Base-by-base conservation (phyloP, 1,140 invertebrate species). In the Drosophila varians region DNA sequence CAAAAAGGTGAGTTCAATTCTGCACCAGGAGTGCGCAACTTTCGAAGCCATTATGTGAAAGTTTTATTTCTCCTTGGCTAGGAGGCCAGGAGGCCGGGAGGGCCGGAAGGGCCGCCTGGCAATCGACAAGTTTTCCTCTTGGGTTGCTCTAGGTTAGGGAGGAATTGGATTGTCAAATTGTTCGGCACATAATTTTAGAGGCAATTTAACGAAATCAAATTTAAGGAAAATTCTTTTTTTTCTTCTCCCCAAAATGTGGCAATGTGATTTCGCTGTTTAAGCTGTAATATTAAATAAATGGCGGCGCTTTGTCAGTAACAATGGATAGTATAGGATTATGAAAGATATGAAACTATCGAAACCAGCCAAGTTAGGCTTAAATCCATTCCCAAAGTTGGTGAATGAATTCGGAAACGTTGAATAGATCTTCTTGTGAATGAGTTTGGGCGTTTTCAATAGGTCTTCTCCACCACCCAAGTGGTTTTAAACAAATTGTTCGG, bases 131-230 rank as follows among this genome's bases (percentile, higher is more conserved):
- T 71, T 47, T 58, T 57, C 60, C 62, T 66, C 61, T 34, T 45
- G 46, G 62, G 46, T 65, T 42, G 36, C 46, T 65, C 36, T 65
- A 65, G 40, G 60, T 66, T 65, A 26, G 60, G 25, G 23, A 23
- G 42, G 49, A 77, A 73, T 75, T 68, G 53, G 58, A 68, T 83
- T 82, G 76, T 45, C 80, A 82, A 82, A 82, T 77, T 82, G 78
- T 77, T 80, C 78, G 73, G 61, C 69, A 83, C 69, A 57, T 68
- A 61, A 82, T 82, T 82, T 82, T 74, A 66, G 62, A 83, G 79
- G 62, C 82, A 74, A 83, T 83, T 83, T 84, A 84, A 84, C 78
- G 77, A 53, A 66, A 43, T 66, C 36, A 66, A 66, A 66, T 66
- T 65, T 45, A 66, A 66, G 38, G 48, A 21, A 64, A 65, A 65